Conservation (phyloP, 2,113 vertebrate genomes). For the Gasterosteus aculeatus region DNA sequence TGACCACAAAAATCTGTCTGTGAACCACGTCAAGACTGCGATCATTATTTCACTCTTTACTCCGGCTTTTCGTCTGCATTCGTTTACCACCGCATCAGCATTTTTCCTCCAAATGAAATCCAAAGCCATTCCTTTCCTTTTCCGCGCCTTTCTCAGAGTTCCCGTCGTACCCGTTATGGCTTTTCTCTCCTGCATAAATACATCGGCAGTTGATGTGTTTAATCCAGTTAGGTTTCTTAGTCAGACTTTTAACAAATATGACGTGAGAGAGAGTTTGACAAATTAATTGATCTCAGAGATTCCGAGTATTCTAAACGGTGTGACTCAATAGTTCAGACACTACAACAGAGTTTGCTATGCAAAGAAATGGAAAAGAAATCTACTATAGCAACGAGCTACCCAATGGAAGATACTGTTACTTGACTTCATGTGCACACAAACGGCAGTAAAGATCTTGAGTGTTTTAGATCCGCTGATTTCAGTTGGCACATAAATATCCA, state of each 20-base stretch:
- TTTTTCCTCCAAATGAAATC: constrained; percentile 81
- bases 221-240: constrained; percentile 80
- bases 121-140: constrained; percentile 85
- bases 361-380: not conserved
- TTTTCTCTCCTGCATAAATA: constrained; percentile 65
- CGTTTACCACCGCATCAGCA: constrained; percentile 77
- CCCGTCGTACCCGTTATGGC: constrained; percentile 79
- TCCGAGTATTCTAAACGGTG: not conserved
- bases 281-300: not conserved
- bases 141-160: constrained; percentile 82
- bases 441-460: constrained; percentile 31
- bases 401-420: not conserved
- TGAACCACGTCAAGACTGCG: constrained; percentile 73
- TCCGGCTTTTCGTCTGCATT: constrained; percentile 70
- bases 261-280: not conserved
- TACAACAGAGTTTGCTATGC: not conserved
- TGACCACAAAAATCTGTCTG: constrained; percentile 80
- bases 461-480: constrained; percentile 38
- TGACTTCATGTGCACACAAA: not conserved
- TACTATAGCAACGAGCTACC: not conserved
- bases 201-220: constrained; percentile 81
- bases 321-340: not conserved
- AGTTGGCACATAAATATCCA: constrained; percentile 72
- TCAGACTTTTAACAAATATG: not conserved
- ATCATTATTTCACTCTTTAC: constrained; percentile 73